A percentile compares a stretch with the other conserved stretches of the same genome.
Evolutionary conservation across 30 jellyfish, hydroid and myxozoan species (phyloP).

Genomic region (Sanderia malayensis): DNA sequence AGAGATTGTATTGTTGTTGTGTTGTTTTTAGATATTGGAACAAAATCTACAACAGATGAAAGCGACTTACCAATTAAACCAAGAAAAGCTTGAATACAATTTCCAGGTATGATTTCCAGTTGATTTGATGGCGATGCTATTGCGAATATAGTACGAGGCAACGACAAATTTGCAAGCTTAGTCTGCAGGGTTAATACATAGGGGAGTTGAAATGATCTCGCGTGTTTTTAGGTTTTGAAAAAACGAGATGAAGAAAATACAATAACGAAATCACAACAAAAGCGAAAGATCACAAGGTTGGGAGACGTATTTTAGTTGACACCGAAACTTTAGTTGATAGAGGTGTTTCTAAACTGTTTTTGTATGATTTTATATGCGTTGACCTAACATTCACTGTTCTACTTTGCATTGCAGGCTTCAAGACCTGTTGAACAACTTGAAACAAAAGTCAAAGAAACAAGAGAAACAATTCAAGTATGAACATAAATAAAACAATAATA

Average conservation of each 20-base stretch:
- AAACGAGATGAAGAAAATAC: slow-evolving; percentile 94
- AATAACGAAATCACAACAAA: slow-evolving; percentile 90
- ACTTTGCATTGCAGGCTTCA: slow-evolving; percentile 63
- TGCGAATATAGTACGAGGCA: too few species aligned
- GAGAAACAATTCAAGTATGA: slow-evolving; percentile 82
- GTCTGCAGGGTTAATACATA: too few species aligned
- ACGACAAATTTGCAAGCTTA: too few species aligned
- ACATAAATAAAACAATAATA: too few species aligned
- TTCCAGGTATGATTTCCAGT: slow-evolving; percentile 94
- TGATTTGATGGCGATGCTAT: too few species aligned
- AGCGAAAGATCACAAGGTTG: slow-evolving; percentile 77
- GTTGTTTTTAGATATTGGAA: slow-evolving; percentile 67
- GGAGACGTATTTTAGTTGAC: too few species aligned
- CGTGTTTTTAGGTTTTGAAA: slow-evolving; percentile 59
- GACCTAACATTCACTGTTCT: too few species aligned
- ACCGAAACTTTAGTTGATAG: too few species aligned
- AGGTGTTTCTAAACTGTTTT: too few species aligned
- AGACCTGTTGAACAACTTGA: slow-evolving; percentile 70
- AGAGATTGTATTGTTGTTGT: neutral
- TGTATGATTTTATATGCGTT: too few species aligned
- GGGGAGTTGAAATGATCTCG: too few species aligned
- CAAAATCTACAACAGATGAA: slow-evolving; percentile 93
- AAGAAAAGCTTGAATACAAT: slow-evolving; percentile 89
- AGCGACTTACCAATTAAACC: slow-evolving; percentile 89
- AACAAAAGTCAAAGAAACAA: slow-evolving; percentile 75